phyloP scores from a whole-genome alignment of 2,888 invertebrate genomes.

The Cataglyphis cursor region DNA sequence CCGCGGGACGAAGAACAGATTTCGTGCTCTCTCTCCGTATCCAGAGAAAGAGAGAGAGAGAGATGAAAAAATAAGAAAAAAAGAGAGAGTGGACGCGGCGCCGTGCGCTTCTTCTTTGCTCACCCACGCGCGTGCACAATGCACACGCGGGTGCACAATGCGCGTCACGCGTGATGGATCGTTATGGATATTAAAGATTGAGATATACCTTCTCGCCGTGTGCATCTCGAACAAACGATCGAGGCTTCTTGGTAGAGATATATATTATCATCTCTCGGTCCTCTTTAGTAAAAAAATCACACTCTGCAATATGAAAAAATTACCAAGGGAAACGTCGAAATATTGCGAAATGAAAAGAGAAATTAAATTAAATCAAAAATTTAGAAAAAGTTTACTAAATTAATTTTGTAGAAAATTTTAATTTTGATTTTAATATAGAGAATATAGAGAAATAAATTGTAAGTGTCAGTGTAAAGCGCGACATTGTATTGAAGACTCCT shows the following conservation, averaged over 20 bases:
- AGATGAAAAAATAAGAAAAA: background rate
- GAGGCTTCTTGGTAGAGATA: conserved; percentile 1
- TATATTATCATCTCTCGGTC: background rate
- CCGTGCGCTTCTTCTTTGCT: conserved; percentile 59
- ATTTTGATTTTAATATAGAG: background rate
- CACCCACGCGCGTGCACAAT: conserved; percentile 43
- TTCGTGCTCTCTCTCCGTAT: conserved; percentile 56
- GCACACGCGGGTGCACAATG: conserved; percentile 57
- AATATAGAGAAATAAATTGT: background rate
- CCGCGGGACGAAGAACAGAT: conserved; percentile 80
- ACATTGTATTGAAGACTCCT: background rate
- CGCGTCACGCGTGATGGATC: conserved; percentile 51
- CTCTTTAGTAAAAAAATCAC: background rate
- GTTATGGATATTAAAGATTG: conserved; percentile 57
- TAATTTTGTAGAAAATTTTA: background rate
- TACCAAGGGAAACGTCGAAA: background rate
- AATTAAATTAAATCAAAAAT: background rate
- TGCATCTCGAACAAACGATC: conserved; percentile 6
- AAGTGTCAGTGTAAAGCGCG: background rate
- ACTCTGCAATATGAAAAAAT: conserved; percentile 2
- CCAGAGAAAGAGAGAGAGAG: background rate
- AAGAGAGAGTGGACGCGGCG: conserved; percentile 47
- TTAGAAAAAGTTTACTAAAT: background rate
- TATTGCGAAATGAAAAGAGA: background rate
- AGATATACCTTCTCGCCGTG: conserved; percentile 27